These are phyloP conservation scores for Hydrolagus affinis DNA, from an alignment of 2,113 vertebrate genomes.

Conservation along the genomic window DNA sequence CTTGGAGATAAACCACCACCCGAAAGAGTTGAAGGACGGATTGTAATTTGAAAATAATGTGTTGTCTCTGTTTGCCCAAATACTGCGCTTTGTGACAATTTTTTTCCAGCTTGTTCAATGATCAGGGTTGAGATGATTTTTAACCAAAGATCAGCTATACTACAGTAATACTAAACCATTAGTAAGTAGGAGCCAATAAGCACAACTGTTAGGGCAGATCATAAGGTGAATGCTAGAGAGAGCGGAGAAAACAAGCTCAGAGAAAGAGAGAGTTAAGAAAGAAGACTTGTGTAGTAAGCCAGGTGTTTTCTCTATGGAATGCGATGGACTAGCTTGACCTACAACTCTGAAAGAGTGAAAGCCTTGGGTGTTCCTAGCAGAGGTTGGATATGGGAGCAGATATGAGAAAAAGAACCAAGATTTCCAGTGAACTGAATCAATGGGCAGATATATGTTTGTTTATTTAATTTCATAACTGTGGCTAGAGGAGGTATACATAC, in stretches of 20 bases:
- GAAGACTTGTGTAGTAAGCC: not conserved
- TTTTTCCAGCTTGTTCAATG: not conserved
- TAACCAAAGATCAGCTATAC: no score
- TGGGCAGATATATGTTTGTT: not conserved
- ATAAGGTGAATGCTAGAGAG: no score
- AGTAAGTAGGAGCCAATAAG: no score
- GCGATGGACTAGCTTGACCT: not conserved
- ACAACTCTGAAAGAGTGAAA: not conserved
- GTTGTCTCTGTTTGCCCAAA: not conserved
- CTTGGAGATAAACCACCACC: not conserved
- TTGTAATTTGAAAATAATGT: not conserved
- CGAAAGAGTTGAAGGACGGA: not conserved
- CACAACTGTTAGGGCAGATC: no score
- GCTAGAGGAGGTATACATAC: not conserved
- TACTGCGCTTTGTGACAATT: not conserved
- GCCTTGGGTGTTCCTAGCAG: constrained; percentile 17
- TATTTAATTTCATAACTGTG: constrained; percentile 23
- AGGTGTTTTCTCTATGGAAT: not conserved
- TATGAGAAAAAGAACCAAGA: constrained; percentile 24
- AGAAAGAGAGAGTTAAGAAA: not conserved
- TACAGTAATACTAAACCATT: no score
- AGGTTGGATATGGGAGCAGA: no score
- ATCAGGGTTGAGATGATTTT: not conserved
- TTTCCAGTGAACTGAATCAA: constrained; percentile 5
- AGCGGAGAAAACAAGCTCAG: no score